phyloP scores from a whole-genome alignment of 1,140 invertebrate genomes.

The Chymomyza costata region DNA sequence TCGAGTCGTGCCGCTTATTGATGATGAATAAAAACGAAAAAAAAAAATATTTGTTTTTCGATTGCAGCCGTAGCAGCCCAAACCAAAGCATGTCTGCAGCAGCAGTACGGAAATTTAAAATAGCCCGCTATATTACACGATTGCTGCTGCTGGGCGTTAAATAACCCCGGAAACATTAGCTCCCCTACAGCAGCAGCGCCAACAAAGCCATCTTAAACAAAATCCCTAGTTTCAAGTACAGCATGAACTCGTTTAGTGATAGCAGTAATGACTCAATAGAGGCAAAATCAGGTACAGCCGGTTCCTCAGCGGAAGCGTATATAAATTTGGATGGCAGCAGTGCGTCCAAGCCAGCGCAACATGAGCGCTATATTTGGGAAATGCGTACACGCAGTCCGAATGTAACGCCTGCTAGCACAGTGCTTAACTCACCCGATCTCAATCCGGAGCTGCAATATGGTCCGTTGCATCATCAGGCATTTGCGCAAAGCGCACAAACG shows the following conservation, averaged over 20 bases:
- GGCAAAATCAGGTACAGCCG: conserved; percentile 25
- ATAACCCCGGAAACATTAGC: conserved; percentile 13
- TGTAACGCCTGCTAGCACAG: conserved; percentile 72
- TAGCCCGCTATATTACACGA: no score
- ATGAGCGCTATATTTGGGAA: conserved; percentile 74
- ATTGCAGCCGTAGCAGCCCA: not conserved
- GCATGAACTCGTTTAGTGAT: conserved; percentile 58
- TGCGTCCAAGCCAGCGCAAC: conserved; percentile 23
- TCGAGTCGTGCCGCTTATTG: not conserved
- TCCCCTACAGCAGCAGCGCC: no score
- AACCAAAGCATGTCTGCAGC: conserved; percentile 50
- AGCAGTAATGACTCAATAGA: conserved; percentile 58
- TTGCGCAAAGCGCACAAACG: conserved; percentile 25
- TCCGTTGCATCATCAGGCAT: conserved; percentile 37
- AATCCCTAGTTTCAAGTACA: conserved; percentile 7
- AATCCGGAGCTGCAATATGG: conserved; percentile 56
- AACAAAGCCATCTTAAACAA: not conserved
- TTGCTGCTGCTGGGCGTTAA: no score
- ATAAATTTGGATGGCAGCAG: conserved; percentile 34
- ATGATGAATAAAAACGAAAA: no score
- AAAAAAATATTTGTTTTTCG: no score
- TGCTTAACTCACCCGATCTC: conserved; percentile 72
- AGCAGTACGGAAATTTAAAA: conserved; percentile 20
- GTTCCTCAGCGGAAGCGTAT: conserved; percentile 24
- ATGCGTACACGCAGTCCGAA: conserved; percentile 72